These are phyloP conservation scores for Centroberyx gerrardi DNA, from an alignment of 2,797 vertebrate genomes.

Conservation along the genomic window DNA sequence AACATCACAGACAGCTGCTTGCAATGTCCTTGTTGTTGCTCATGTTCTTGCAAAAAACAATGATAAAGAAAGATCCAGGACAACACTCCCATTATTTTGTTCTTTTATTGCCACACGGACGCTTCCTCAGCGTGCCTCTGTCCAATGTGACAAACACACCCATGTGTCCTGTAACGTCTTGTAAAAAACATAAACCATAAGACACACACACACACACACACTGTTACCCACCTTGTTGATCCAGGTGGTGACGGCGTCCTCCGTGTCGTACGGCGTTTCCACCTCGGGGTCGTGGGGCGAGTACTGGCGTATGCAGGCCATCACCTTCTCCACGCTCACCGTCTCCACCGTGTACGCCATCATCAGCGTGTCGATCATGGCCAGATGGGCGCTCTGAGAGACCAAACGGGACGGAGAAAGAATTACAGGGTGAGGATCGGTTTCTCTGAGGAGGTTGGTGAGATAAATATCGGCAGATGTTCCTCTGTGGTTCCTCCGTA, in stretches of 20 bases:
- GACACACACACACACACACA: neutral
- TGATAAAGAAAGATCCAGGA: too few relatives aligned
- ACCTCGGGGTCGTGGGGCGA: constrained; percentile 88
- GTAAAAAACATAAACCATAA: neutral
- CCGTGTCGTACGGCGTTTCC: constrained; percentile 95
- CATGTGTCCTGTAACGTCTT: neutral
- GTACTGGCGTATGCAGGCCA: constrained; percentile 90
- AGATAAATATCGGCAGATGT: neutral
- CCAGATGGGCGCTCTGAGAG: constrained; percentile 93
- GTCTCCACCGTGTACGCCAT: constrained; percentile 96
- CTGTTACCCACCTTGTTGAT: constrained; percentile 92
- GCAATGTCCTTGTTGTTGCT: too few relatives aligned
- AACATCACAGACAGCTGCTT: too few relatives aligned
- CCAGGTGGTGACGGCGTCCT: constrained; percentile 95
- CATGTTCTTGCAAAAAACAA: too few relatives aligned
- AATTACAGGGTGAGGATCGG: neutral
- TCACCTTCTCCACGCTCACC: constrained; percentile 93
- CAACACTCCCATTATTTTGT: too few relatives aligned
- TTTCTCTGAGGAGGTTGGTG: neutral
- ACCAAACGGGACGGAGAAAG: constrained; percentile 29
- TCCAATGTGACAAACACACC: too few relatives aligned
- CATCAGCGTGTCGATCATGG: constrained; percentile 97
- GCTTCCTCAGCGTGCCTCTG: too few relatives aligned
- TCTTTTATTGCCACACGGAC: too few relatives aligned
- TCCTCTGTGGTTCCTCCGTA: neutral